Evolutionary conservation across 2,888 invertebrate genomes (phyloP).

Genomic region (Thysanoteuthis rhombus): DNA sequence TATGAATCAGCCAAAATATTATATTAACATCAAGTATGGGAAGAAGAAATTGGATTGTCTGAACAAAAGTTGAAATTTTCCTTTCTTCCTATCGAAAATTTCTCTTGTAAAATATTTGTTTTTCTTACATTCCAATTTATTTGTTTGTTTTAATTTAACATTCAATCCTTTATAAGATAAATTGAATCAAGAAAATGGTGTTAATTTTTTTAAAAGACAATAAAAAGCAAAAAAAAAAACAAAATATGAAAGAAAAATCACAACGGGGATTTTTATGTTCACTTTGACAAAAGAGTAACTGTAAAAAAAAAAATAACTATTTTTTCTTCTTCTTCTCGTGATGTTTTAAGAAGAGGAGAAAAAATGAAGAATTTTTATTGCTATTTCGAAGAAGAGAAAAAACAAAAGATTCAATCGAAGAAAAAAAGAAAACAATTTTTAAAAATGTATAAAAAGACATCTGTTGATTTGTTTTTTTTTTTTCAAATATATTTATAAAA

Average conservation of each 20-base stretch:
- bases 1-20: no score
- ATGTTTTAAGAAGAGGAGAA: background rate
- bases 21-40: no score
- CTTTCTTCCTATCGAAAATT: background rate
- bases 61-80: no score
- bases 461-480: background rate
- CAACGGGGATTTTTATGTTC: background rate
- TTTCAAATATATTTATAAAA: conserved; percentile 1
- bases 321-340: background rate
- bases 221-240: background rate
- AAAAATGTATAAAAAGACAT: background rate
- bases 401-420: background rate
- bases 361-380: background rate
- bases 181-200: background rate
- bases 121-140: background rate
- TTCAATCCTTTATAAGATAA: background rate
- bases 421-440: background rate
- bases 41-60: no score
- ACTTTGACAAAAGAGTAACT: background rate
- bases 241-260: background rate
- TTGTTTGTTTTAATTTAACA: background rate
- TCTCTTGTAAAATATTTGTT: background rate
- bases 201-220: background rate
- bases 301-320: background rate
- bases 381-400: background rate